These are phyloP conservation scores for Chaetorhynchus papuensis DNA, from an alignment of 2,113 vertebrate species.

Conservation along the genomic window DNA sequence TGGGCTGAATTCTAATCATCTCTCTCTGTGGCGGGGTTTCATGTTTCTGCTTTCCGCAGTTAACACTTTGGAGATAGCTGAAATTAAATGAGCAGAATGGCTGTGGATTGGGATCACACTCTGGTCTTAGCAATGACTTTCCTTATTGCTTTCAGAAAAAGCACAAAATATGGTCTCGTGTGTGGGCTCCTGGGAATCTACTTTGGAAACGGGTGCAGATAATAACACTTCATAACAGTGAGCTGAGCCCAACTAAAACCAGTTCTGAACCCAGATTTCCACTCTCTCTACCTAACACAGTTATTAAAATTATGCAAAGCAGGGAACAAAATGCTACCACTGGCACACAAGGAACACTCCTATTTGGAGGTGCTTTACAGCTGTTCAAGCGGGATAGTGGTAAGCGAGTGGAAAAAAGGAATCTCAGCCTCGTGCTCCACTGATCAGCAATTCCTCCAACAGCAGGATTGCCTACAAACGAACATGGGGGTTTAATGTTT, in stretches of 20 bases:
- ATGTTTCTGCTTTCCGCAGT: conserved; percentile 13
- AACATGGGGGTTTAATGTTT: not conserved
- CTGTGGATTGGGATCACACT: not conserved
- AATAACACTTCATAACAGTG: not conserved
- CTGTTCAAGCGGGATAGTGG: fast-evolving
- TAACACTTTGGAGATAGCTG: not conserved
- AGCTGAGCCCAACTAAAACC: not conserved
- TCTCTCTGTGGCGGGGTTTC: not conserved
- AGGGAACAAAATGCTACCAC: not conserved
- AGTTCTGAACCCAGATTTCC: not conserved
- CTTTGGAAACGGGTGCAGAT: not conserved
- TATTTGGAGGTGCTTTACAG: not conserved
- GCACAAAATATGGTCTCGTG: not conserved
- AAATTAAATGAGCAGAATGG: not conserved
- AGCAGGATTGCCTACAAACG: not conserved
- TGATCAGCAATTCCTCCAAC: not conserved
- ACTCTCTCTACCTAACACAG: not conserved
- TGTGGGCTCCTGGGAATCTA: not conserved
- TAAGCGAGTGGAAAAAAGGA: not conserved
- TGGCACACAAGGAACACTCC: not conserved
- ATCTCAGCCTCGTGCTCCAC: not conserved
- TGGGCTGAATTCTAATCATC: conserved; percentile 59
- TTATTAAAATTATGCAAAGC: not conserved
- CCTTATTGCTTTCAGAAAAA: not conserved
- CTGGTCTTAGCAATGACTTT: not conserved